phyloP scores from a whole-genome alignment of 92 coral and sea anemone genomes.

The Heteractis magnifica region DNA sequence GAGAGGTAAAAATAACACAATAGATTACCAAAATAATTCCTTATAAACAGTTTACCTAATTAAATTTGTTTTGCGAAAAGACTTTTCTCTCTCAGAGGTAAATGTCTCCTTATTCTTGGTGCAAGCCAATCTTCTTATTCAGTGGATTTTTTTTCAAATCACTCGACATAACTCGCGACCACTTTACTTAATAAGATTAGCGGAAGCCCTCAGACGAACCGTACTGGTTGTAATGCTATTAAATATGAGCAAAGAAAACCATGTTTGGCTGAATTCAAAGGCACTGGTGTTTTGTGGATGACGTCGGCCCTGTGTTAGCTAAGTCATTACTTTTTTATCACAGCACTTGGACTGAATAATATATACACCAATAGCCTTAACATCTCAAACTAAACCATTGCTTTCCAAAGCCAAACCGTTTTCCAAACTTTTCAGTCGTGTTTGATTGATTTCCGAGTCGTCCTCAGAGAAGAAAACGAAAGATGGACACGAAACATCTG shows the following conservation, averaged over 20 bases:
- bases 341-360: not conserved
- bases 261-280: conserved; percentile 5
- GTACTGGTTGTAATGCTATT: not conserved
- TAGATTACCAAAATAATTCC: not conserved
- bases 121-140: not conserved
- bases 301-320: conserved; percentile 19
- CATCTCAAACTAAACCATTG: not conserved
- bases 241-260: conserved; percentile 10
- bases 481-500: not conserved
- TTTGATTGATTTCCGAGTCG: not conserved
- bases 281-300: not conserved
- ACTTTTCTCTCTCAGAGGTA: not conserved
- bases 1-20: not conserved
- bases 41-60: conserved; percentile 24
- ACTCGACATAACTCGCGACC: not conserved
- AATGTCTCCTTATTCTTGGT: not conserved
- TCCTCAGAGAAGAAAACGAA: not conserved
- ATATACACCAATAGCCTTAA: not conserved
- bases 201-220: not conserved
- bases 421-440: not conserved
- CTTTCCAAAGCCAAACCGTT: not conserved
- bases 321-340: not conserved
- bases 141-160: not conserved
- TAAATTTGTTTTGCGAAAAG: conserved; percentile 19
- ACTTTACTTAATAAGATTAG: not conserved